Evolutionary conservation across 2,888 invertebrate genomes (phyloP).

Genomic region (Cyrtodaria siliqua): DNA sequence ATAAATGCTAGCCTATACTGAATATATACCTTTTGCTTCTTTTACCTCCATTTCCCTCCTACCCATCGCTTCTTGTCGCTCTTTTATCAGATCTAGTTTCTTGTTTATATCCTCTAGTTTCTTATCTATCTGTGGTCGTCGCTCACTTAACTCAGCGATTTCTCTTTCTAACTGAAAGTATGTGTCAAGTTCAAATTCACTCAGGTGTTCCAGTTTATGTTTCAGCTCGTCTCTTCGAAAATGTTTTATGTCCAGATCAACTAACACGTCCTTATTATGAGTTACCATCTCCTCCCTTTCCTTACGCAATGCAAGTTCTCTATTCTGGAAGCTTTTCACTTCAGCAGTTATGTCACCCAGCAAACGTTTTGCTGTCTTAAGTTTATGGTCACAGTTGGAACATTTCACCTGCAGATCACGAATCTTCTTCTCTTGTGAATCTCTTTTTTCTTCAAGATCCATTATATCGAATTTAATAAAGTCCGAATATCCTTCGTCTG

Average conservation of each 20-base stretch:
- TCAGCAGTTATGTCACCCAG: slow-evolving; percentile 67
- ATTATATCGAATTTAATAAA: slow-evolving; percentile 76
- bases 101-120: slow-evolving; percentile 74
- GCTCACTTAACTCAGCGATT: slow-evolving; percentile 64
- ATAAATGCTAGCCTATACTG: too few relatives aligned
- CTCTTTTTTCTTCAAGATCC: slow-evolving; percentile 72
- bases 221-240: slow-evolving; percentile 66
- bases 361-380: slow-evolving; percentile 69
- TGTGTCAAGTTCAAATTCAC: slow-evolving; percentile 57
- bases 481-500: slow-evolving; percentile 76
- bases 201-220: slow-evolving; percentile 35
- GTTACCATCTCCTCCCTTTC: slow-evolving; percentile 68
- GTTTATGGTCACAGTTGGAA: slow-evolving; percentile 73
- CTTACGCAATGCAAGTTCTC: slow-evolving; percentile 65
- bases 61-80: slow-evolving; percentile 59
- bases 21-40: slow-evolving; percentile 61
- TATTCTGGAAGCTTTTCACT: slow-evolving; percentile 69
- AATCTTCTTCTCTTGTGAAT: slow-evolving; percentile 54
- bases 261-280: slow-evolving; percentile 72
- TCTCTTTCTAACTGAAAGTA: slow-evolving; percentile 57
- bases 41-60: slow-evolving; percentile 62
- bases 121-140: slow-evolving; percentile 69
- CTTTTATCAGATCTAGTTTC: slow-evolving; percentile 71
- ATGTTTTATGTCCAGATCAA: slow-evolving; percentile 77
- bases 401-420: slow-evolving; percentile 71